These are phyloP conservation scores for Rhorus exstirpatorius DNA, from an alignment of 2,888 invertebrate species.

Conservation along the genomic window DNA sequence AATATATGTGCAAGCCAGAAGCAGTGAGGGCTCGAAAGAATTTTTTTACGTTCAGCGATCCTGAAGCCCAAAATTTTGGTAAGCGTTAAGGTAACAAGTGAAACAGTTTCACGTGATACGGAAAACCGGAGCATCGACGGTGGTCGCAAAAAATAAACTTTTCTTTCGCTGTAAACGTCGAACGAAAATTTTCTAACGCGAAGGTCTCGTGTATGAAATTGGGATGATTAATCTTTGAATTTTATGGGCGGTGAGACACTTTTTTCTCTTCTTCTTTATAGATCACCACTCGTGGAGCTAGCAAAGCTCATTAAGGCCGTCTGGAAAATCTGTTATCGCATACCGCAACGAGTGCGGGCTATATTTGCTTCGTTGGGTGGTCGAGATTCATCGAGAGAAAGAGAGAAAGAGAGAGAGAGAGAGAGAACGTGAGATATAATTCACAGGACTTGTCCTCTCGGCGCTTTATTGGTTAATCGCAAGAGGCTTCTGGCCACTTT, in stretches of 20 bases:
- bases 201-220: not conserved
- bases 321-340: conserved; percentile 51
- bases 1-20: not conserved
- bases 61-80: conserved; percentile 39
- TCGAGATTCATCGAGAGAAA: conserved; percentile 21
- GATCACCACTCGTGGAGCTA: conserved; percentile 46
- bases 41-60: conserved; percentile 49
- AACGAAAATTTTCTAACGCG: conserved; percentile 1
- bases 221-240: conserved; percentile 42
- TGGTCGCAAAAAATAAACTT: conserved; percentile 10
- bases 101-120: not conserved
- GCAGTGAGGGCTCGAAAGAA: conserved; percentile 45
- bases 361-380: conserved; percentile 48
- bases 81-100: not conserved
- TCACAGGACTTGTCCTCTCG: conserved; percentile 42
- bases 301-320: conserved; percentile 41
- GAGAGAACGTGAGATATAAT: conserved; percentile 7
- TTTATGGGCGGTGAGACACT: conserved; percentile 28
- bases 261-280: conserved; percentile 7
- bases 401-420: conserved; percentile 10
- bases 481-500: conserved; percentile 66
- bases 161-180: not conserved
- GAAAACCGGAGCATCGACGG: not conserved
- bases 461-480: conserved; percentile 60
- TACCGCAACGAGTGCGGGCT: conserved; percentile 12